phyloP scores from a whole-genome alignment of 2,113 vertebrate species.

The Phyllopteryx taeniolatus region DNA sequence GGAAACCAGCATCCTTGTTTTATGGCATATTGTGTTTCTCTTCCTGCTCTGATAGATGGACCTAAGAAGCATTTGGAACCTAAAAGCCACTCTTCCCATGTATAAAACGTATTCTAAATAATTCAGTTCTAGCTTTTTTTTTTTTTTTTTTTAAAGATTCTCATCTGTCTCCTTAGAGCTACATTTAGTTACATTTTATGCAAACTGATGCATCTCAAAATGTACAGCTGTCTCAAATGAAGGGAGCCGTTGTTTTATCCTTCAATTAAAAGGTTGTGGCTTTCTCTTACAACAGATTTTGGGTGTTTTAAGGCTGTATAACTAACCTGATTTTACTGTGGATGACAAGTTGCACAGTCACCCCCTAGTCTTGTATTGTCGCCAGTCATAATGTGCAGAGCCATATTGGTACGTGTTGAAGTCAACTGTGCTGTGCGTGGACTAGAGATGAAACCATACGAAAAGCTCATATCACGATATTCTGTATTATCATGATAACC shows the following conservation, averaged over 20 bases:
- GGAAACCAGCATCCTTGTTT: slow-evolving; percentile 8
- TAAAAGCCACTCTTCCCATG: not conserved
- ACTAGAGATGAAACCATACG: not conserved
- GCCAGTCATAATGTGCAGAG: not conserved
- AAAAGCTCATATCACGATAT: no score
- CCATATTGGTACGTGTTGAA: not conserved
- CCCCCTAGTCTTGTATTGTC: not conserved
- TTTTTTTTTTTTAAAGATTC: not conserved
- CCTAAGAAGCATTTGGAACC: slow-evolving; percentile 19
- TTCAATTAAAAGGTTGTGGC: not conserved
- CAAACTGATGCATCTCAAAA: not conserved
- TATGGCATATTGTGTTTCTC: slow-evolving; percentile 12
- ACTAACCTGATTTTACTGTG: not conserved
- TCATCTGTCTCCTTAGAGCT: not conserved
- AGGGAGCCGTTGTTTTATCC: not conserved
- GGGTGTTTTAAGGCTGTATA: not conserved
- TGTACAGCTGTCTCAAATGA: not conserved
- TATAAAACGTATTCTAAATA: not conserved
- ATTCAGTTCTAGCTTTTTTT: not conserved
- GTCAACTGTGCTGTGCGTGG: not conserved
- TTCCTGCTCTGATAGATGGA: slow-evolving; percentile 23
- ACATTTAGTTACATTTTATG: not conserved
- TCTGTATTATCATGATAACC: not conserved
- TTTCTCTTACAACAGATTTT: not conserved
- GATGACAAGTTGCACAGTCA: not conserved